Evolutionary conservation across 2,113 vertebrate genomes (phyloP).

Genomic region (Dromiciops gliroides): DNA sequence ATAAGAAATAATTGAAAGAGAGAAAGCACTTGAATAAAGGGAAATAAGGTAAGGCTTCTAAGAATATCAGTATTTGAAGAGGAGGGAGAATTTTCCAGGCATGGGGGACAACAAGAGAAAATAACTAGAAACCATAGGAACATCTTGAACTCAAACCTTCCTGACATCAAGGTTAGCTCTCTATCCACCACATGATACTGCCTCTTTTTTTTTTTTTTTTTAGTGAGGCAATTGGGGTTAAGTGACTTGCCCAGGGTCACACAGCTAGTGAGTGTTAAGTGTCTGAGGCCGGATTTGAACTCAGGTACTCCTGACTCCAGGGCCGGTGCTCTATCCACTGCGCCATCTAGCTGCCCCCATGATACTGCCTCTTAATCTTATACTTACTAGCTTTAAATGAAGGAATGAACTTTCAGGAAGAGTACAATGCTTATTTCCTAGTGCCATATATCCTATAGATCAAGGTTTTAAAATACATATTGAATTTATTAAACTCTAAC

Average conservation of each 20-base stretch:
- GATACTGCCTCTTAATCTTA: background rate
- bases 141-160: background rate
- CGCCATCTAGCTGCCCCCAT: no score
- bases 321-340: background rate
- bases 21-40: background rate
- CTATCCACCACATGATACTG: background rate
- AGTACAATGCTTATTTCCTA: background rate
- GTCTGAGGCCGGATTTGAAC: no score
- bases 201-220: no score
- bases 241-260: no score
- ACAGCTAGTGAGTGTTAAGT: no score
- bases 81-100: background rate
- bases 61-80: background rate
- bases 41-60: background rate
- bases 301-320: background rate
- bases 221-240: no score
- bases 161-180: background rate
- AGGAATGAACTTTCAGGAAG: background rate
- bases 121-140: background rate
- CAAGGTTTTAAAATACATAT: background rate
- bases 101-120: background rate
- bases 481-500: background rate
- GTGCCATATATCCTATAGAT: background rate
- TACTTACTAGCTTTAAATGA: background rate
- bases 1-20: background rate